Base-by-base conservation (phyloP, 64 coral and sea anemone species). In the Montipora cactus region DNA sequence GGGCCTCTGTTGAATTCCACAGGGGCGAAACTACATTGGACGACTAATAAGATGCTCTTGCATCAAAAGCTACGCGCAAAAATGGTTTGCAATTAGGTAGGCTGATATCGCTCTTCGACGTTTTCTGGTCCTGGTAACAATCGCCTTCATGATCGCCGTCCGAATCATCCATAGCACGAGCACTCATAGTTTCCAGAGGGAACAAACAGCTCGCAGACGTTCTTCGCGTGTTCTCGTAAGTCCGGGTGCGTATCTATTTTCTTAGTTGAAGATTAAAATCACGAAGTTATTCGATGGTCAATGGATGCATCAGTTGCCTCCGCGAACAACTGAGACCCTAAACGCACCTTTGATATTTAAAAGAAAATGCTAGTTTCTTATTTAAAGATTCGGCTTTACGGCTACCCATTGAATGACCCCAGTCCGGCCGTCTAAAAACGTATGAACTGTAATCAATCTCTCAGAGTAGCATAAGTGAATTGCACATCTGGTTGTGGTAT, bases 161-260 rank as follows among this genome's bases (percentile, higher is more conserved):
- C 82, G 64, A 19, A 46, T 86, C 8, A 46, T 72, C 16, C 81
- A 47, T 45, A 69, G 61, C 23, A 59, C 81, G 46, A 68, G 81
- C 16, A 69, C 44, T 50, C 82, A 70, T 50, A 49, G 19, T 69
- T 50, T 86, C 45, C 10, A 45, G 0, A 14, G 44, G 44, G 76
- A 49, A 5, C 16, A 21, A 49, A 5, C 48, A 71, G 15, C 45
- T 5, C 82, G 19, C 45, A 49, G 44, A 14, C 82, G 82, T 21
- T 70, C 19, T 86, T 86, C 82, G 62, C 82, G 82, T 21, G 82
- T 86, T 49, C 66, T 86, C 19, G 7, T 70, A 46, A 86, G 19
- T 86, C 82, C 82, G n/a, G 82, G 82, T 86, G 82, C 66, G 82
- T 86, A 86, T 49, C 49, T 71, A 47, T 76, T 19, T 28, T 49